A percentile compares a stretch with the other conserved stretches of the same genome.
Evolutionary conservation across 2,113 vertebrate species (phyloP).

Genomic region (Urocolius indicus): DNA sequence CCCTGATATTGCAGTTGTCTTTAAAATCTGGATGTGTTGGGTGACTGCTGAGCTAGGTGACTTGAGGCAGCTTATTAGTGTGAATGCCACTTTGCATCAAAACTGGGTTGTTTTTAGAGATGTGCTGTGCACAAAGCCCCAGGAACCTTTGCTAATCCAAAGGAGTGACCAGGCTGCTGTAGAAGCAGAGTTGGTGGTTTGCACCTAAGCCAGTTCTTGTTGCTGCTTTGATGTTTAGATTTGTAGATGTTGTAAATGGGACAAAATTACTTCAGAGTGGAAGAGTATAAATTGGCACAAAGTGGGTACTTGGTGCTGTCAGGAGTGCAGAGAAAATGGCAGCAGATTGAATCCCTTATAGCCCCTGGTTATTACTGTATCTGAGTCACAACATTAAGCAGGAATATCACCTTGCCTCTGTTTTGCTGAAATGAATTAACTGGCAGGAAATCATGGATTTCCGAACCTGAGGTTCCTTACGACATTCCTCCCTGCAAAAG

Average conservation of each 20-base stretch:
- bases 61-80: neutral
- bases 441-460: conserved; percentile 74
- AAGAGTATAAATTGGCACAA: conserved; percentile 25
- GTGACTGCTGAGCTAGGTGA: neutral
- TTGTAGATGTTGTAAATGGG: neutral
- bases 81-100: neutral
- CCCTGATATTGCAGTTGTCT: neutral
- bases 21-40: neutral
- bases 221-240: conserved; percentile 36
- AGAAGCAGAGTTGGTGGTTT: neutral
- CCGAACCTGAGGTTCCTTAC: conserved; percentile 36
- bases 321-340: neutral
- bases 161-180: neutral
- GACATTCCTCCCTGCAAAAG: conserved; percentile 33
- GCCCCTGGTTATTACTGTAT: conserved; percentile 12
- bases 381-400: neutral
- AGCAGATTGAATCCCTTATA: neutral
- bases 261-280: neutral
- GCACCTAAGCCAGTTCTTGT: neutral
- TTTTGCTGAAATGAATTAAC: conserved; percentile 70
- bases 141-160: neutral
- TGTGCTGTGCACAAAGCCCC: fast-evolving
- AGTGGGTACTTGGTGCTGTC: neutral
- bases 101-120: fast-evolving
- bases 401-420: conserved; percentile 56